Evolutionary conservation across 2,113 vertebrate species (phyloP).

Genomic region (Saguinus imperator): DNA sequence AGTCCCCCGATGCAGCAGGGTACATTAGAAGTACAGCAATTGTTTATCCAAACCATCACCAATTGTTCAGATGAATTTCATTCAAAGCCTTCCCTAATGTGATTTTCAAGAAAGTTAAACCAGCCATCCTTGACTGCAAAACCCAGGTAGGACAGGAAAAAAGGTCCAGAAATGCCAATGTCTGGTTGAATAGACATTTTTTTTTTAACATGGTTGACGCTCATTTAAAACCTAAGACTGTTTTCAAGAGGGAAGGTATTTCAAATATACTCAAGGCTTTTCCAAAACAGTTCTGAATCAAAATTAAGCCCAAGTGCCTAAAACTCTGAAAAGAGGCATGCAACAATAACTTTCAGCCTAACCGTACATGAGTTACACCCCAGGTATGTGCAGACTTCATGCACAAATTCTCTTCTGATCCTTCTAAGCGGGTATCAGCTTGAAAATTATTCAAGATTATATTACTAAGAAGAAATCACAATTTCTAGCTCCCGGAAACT

Average conservation of each 20-base stretch:
- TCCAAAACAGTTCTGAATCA: not conserved
- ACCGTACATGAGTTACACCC: not conserved
- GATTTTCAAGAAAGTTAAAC: not conserved
- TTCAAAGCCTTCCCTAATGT: not conserved
- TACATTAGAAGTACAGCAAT: not conserved
- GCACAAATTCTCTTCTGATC: not conserved
- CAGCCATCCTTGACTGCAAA: not conserved
- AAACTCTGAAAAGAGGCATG: not conserved
- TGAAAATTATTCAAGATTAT: not conserved
- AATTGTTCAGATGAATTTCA: not conserved
- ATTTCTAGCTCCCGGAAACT: not conserved
- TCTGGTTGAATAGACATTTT: not conserved
- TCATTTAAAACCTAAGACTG: not conserved
- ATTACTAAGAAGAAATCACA: not conserved
- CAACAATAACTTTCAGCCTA: not conserved
- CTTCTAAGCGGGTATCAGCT: not conserved
- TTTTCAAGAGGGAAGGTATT: not conserved
- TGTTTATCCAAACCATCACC: not conserved
- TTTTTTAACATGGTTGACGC: not conserved
- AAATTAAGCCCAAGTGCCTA: not conserved
- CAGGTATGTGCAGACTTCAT: not conserved
- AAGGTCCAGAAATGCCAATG: not conserved
- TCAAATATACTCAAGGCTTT: not conserved
- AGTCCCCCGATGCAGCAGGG: not conserved
- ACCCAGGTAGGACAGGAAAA: not conserved